phyloP scores from a whole-genome alignment of 1,140 invertebrate genomes.

The Sminthurides bifidus region DNA sequence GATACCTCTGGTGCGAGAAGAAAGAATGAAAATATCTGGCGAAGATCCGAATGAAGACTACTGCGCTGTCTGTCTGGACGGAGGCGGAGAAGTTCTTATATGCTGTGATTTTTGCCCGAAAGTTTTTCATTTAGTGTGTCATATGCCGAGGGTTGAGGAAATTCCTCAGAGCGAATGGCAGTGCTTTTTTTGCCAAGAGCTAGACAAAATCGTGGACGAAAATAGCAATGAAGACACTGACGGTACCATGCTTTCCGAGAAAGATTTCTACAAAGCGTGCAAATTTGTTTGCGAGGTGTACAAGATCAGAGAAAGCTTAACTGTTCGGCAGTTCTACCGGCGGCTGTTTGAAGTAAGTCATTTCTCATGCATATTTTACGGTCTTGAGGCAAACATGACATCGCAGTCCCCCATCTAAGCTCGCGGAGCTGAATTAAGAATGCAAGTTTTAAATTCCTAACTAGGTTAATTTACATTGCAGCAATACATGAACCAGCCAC shows the following conservation, averaged over 20 bases:
- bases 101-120: conserved; percentile 29
- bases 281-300: conserved; percentile 22
- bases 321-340: conserved; percentile 4
- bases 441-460: too few species aligned
- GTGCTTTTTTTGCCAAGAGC: conserved; percentile 13
- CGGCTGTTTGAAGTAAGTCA: conserved; percentile 13
- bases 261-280: conserved; percentile 9
- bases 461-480: neutral
- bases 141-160: conserved; percentile 11
- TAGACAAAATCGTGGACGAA: neutral
- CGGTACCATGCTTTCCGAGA: neutral
- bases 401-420: neutral
- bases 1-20: conserved; percentile 6
- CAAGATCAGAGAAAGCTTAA: conserved; percentile 7
- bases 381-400: neutral
- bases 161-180: conserved; percentile 21
- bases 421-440: too few species aligned
- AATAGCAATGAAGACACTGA: neutral
- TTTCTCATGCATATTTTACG: neutral
- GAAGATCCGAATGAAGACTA: conserved; percentile 25
- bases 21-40: conserved; percentile 20
- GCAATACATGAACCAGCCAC: neutral
- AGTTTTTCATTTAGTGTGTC: conserved; percentile 28
- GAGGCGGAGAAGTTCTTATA: conserved; percentile 21
- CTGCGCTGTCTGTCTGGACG: conserved; percentile 23